Conservation (phyloP, 2,888 invertebrate genomes). For the Amitus sp. region DNA sequence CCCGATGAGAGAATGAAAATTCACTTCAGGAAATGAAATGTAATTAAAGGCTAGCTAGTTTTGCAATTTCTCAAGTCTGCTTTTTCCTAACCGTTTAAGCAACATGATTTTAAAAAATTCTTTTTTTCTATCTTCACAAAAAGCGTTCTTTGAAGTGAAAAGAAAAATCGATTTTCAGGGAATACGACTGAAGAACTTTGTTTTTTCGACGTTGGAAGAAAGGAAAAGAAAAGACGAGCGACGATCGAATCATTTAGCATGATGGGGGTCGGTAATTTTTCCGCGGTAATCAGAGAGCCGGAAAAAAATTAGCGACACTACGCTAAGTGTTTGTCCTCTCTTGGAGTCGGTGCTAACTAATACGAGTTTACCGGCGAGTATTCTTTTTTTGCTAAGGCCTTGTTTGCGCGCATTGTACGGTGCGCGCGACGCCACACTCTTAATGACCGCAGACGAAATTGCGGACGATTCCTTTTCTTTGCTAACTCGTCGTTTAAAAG, state of each 20-base stretch:
- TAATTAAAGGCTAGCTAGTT: conserved; percentile 3
- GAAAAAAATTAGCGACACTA: conserved; percentile 53
- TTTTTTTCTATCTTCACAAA: too few species aligned
- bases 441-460: conserved; percentile 41
- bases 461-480: conserved; percentile 35
- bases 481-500: conserved; percentile 38
- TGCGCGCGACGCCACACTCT: conserved; percentile 34
- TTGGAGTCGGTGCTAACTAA: conserved; percentile 57
- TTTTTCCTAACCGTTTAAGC: background rate
- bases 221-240: too few species aligned
- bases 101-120: background rate
- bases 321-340: conserved; percentile 59
- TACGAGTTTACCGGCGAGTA: conserved; percentile 43
- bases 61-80: too few species aligned
- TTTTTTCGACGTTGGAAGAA: too few species aligned
- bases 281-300: conserved; percentile 50
- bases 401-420: conserved; percentile 34
- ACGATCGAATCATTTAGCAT: too few species aligned
- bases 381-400: conserved; percentile 28
- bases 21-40: conserved; percentile 10
- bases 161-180: too few species aligned
- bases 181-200: too few species aligned
- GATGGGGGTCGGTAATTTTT: too few species aligned
- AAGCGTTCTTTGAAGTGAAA: too few species aligned
- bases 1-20: conserved; percentile 19